A percentile compares a stretch with the other conserved stretches of the same genome.
Evolutionary conservation across 2,888 invertebrate species (phyloP).

Genomic region (Pachymerium ferrugineum): DNA sequence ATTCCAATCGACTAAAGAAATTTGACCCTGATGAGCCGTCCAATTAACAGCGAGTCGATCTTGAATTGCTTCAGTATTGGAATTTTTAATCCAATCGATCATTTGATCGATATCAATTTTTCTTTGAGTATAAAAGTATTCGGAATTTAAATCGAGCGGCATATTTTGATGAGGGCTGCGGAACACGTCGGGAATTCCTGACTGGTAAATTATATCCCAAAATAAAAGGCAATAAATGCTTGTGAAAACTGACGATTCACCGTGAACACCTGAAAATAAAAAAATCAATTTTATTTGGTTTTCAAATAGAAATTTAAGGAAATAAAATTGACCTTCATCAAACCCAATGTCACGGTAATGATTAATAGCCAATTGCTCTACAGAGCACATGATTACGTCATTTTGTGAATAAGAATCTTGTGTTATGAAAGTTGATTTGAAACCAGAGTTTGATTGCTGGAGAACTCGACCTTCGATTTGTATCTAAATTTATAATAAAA

Average conservation of each 20-base stretch:
- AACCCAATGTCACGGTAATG: constrained; percentile 54
- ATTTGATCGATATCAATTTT: constrained; percentile 56
- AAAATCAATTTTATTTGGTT: too few relatives aligned
- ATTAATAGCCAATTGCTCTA: constrained; percentile 56
- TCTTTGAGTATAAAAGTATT: constrained; percentile 62
- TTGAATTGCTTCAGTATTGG: neutral
- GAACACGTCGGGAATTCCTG: constrained; percentile 59
- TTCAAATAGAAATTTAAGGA: too few relatives aligned
- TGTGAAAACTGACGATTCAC: constrained; percentile 62
- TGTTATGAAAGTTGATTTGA: constrained; percentile 43
- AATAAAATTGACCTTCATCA: constrained; percentile 48
- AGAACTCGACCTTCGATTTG: neutral
- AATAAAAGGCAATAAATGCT: constrained; percentile 63
- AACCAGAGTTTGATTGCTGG: constrained; percentile 40
- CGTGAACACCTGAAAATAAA: constrained; percentile 58
- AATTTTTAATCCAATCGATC: constrained; percentile 43
- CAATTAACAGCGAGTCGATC: constrained; percentile 41
- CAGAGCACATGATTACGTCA: constrained; percentile 51
- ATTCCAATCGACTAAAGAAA: constrained; percentile 53
- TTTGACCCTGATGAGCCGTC: constrained; percentile 45
- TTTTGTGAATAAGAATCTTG: constrained; percentile 42
- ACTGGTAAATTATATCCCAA: constrained; percentile 69
- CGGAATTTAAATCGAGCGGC: constrained; percentile 67
- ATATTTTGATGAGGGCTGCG: constrained; percentile 59
- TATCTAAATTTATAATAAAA: neutral